phyloP scores from a whole-genome alignment of 2,113 vertebrate genomes.

The Cheirogaleus medius region DNA sequence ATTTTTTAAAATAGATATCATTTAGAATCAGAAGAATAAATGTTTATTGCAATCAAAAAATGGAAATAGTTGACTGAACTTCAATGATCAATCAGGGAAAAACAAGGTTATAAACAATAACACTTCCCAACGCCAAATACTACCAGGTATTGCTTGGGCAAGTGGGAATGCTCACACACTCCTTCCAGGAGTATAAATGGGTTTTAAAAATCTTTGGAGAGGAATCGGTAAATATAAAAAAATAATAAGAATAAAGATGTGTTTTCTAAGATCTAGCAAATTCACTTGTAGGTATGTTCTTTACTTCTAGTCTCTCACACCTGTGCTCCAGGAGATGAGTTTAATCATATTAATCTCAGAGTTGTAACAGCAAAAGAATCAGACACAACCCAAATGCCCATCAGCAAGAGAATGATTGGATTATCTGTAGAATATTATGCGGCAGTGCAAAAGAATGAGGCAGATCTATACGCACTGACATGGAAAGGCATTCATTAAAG shows the following conservation, averaged over 20 bases:
- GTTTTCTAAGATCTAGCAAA: neutral
- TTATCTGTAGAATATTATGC: neutral
- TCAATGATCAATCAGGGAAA: neutral
- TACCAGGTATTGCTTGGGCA: neutral
- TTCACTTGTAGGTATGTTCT: neutral
- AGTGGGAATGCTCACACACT: neutral
- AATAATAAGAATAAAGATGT: neutral
- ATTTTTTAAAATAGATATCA: neutral
- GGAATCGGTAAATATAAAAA: neutral
- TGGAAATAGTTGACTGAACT: neutral
- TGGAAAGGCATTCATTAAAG: neutral
- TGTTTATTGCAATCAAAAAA: neutral
- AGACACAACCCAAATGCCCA: neutral
- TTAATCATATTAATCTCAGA: neutral
- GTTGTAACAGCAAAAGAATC: neutral
- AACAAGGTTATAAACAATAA: neutral
- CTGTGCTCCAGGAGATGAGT: neutral
- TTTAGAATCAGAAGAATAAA: neutral
- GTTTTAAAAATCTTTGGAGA: neutral
- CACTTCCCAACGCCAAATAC: neutral
- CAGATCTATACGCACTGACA: neutral
- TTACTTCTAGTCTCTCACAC: neutral
- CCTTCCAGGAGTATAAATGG: neutral
- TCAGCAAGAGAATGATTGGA: neutral
- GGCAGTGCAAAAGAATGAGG: neutral